Base-by-base conservation (phyloP, 30 jellyfish, hydroid and myxozoan genomes). In the Cassiopea xamachana region DNA sequence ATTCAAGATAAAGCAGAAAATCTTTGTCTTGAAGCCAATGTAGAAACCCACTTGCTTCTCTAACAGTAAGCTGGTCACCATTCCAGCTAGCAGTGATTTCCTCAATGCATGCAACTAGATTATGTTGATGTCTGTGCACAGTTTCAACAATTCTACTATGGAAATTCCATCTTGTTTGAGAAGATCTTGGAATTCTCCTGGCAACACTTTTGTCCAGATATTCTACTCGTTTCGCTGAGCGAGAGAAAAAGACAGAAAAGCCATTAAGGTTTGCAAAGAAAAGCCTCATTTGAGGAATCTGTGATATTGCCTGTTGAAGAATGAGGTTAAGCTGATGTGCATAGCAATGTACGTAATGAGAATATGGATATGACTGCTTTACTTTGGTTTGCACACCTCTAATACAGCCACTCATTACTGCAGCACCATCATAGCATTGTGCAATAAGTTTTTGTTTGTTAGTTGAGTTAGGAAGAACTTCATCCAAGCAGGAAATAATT, bases 141-240 rank as follows among this genome's bases (percentile, higher is more conserved):
- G 96, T 72, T 51, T n/a, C 87, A 51, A 89, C 92, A 80, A 73
- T 62, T 81, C 96, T 80, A 46, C 93, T 80, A 43, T 51, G 17
- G 69, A 89, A 89, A 72, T 79, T 74, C 92, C 89, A 82, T 48
- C 92, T 80, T 50, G 96, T 89, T 70, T 89, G 88, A 58, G 81
- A 67, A 18, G 72, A 47, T 18, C 93, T 16, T 39, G 89, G 64
- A 48, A 27, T 27, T 27, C 39, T 27, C 39, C 39, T 27, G 39
- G 39, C 39, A 27, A 27, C 39, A 27, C 39, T 27, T 75, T 48
- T 75, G 83, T 87, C 69, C 82, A 46, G 82, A 59, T 69, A 70
- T 6, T 69, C 7, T 64, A 70, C 69, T 85, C 71, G 60, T 62
- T 75, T 85, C 5, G 86, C 87, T 18, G 86, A 85, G 15, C 7